A percentile compares a stretch with the other conserved stretches of the same genome.
Conservation (phyloP, 2,113 vertebrate genomes). For the Limanda limanda region DNA sequence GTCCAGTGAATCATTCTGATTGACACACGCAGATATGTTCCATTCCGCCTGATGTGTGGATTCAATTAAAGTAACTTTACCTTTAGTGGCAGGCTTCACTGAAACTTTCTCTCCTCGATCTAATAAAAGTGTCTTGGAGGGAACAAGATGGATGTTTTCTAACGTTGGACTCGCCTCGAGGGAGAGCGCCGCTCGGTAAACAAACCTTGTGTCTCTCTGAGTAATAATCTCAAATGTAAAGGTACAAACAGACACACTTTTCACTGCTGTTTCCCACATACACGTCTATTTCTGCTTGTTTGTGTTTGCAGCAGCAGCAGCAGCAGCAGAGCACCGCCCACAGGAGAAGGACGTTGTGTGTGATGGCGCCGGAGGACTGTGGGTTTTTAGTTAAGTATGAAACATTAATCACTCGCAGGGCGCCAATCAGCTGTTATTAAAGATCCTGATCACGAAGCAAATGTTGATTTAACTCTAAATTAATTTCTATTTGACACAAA, state of each 20-base stretch:
- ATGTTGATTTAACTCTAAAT: neutral
- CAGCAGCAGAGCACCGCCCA: constrained; percentile 29
- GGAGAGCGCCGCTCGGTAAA: neutral
- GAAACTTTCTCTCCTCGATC: constrained; percentile 8
- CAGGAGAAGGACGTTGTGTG: constrained; percentile 4
- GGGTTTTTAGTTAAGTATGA: constrained; percentile 17
- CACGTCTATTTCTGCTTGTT: constrained; percentile 25
- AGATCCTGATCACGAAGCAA: constrained; percentile 22
- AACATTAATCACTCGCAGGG: constrained; percentile 26
- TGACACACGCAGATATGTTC: too few relatives aligned
- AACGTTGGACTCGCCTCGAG: constrained; percentile 19
- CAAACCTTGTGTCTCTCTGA: constrained; percentile 8
- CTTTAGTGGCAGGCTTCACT: neutral
- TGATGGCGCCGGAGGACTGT: constrained; percentile 14
- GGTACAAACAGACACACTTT: neutral
- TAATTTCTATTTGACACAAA: neutral
- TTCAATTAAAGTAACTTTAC: too few relatives aligned
- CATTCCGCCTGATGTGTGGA: too few relatives aligned
- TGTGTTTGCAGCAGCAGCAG: neutral
- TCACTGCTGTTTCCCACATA: constrained; percentile 1
- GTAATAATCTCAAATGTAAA: neutral
- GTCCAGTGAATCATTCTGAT: too few relatives aligned
- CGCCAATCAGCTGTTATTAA: constrained; percentile 12
- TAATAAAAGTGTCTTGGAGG: constrained; percentile 39
- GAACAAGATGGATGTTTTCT: neutral